Conservation (phyloP, 2,113 vertebrate species). For the Tursiops truncatus region DNA sequence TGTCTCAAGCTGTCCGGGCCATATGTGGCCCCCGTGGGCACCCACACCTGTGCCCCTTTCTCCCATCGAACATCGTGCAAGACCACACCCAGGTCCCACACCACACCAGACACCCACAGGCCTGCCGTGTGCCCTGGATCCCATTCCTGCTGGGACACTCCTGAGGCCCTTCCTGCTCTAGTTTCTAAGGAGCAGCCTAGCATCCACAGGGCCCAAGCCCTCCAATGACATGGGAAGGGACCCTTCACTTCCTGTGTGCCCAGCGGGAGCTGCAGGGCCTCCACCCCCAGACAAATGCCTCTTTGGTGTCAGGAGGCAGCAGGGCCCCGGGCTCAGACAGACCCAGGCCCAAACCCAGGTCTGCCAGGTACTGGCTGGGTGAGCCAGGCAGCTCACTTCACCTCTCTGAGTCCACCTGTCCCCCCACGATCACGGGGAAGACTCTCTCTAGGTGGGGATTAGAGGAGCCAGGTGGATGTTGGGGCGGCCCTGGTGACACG, state of each 20-base stretch:
- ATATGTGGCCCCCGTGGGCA: accelerated
- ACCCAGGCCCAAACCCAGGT: not conserved
- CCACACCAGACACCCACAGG: not conserved
- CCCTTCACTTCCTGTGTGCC: not conserved
- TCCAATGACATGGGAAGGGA: not conserved
- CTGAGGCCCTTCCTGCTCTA: not conserved
- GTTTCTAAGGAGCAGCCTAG: not conserved
- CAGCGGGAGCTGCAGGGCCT: too few relatives aligned
- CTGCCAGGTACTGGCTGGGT: not conserved
- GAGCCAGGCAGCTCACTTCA: not conserved
- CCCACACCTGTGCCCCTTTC: not conserved
- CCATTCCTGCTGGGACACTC: not conserved
- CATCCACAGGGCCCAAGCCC: not conserved
- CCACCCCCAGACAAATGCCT: not conserved
- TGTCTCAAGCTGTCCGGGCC: not conserved
- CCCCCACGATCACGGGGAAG: not conserved
- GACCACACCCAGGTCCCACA: not conserved
- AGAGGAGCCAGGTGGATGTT: not conserved
- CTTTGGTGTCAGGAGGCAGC: not conserved
- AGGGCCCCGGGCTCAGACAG: not conserved
- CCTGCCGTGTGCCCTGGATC: not conserved
- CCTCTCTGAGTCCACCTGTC: not conserved
- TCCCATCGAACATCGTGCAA: not conserved
- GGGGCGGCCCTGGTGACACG: not conserved
- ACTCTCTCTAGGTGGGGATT: not conserved